These are phyloP conservation scores for Megalurothrips usitatus DNA, from an alignment of 2,888 invertebrate genomes.

Conservation along the genomic window DNA sequence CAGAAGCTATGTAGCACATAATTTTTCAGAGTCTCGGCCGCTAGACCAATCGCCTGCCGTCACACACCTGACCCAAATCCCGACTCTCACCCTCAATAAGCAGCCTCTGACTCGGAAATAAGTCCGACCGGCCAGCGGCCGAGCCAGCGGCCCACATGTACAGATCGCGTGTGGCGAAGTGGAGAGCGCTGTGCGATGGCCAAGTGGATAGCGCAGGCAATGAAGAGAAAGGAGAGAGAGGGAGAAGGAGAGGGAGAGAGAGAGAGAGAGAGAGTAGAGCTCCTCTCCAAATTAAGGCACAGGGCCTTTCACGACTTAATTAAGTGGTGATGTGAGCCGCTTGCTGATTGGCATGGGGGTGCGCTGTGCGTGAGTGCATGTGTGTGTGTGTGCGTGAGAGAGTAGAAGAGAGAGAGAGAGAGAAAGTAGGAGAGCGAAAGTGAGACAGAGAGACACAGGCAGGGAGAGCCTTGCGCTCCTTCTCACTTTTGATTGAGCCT, in stretches of 20 bases:
- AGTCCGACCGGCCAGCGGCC: too few relatives aligned
- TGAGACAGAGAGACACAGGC: too few relatives aligned
- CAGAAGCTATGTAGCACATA: too few relatives aligned
- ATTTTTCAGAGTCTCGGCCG: too few relatives aligned
- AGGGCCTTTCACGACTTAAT: conserved; percentile 15
- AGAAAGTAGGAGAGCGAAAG: too few relatives aligned
- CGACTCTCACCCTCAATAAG: too few relatives aligned
- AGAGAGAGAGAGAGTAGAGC: not conserved
- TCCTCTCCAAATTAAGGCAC: conserved; percentile 19
- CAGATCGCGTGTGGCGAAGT: not conserved
- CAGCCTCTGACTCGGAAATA: too few relatives aligned
- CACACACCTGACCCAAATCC: too few relatives aligned
- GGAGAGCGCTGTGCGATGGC: not conserved
- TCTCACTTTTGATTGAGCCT: not conserved
- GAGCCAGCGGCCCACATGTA: too few relatives aligned
- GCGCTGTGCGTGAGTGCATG: not conserved
- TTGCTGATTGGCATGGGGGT: conserved; percentile 9
- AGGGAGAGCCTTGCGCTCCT: not conserved
- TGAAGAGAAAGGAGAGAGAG: not conserved
- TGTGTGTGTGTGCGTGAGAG: not conserved
- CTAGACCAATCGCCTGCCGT: too few relatives aligned
- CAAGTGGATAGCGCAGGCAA: too few relatives aligned
- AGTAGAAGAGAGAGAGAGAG: not conserved
- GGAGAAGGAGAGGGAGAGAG: not conserved
- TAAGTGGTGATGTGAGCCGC: conserved; percentile 19